Percentiles rank a stretch among this genome's conserved stretches.
These are phyloP conservation scores for Drosophila atripex DNA, from an alignment of 2,888 invertebrate species.

Conservation along the genomic window DNA sequence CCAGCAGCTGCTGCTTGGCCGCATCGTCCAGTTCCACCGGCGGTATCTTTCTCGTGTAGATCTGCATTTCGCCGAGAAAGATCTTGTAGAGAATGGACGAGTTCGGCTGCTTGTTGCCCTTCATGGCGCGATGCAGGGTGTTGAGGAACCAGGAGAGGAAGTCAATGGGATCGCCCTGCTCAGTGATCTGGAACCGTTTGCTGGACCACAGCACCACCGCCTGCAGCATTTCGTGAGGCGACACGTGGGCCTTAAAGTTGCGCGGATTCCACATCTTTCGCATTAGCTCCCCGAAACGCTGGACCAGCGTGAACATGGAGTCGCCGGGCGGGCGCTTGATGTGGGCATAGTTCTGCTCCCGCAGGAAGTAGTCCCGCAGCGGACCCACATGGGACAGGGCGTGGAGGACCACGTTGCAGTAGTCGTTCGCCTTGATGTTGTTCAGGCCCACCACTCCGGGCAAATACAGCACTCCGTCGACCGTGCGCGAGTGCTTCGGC, in stretches of 20 bases:
- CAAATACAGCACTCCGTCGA: constrained; percentile 95
- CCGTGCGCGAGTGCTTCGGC: constrained; percentile 94
- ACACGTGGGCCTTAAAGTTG: constrained; percentile 99
- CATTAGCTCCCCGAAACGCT: constrained; percentile 96
- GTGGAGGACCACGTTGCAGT: constrained; percentile 98
- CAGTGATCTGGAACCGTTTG: constrained; percentile 98
- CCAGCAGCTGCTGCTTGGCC: constrained; percentile 91
- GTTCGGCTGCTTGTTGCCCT: constrained; percentile 93
- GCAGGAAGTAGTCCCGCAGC: constrained; percentile 96
- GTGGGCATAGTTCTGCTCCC: constrained; percentile 95
- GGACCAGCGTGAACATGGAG: constrained; percentile 94
- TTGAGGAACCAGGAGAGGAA: constrained; percentile 99
- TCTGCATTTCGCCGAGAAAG: constrained; percentile 95
- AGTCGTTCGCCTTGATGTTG: constrained; percentile 99
- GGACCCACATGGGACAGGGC: constrained; percentile 97
- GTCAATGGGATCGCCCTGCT: constrained; percentile 99
- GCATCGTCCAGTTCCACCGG: constrained; percentile 96
- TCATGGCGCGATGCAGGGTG: constrained; percentile 96
- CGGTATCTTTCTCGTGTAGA: constrained; percentile 95
- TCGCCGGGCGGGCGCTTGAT: constrained; percentile 97
- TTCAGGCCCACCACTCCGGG: constrained; percentile 99
- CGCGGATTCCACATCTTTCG: constrained; percentile 99
- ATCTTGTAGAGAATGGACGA: constrained; percentile 98
- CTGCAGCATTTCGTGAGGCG: constrained; percentile 99
- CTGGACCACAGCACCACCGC: constrained; percentile 98